Conservation (phyloP, 2,113 vertebrate genomes). For the Festucalex cinctus region DNA sequence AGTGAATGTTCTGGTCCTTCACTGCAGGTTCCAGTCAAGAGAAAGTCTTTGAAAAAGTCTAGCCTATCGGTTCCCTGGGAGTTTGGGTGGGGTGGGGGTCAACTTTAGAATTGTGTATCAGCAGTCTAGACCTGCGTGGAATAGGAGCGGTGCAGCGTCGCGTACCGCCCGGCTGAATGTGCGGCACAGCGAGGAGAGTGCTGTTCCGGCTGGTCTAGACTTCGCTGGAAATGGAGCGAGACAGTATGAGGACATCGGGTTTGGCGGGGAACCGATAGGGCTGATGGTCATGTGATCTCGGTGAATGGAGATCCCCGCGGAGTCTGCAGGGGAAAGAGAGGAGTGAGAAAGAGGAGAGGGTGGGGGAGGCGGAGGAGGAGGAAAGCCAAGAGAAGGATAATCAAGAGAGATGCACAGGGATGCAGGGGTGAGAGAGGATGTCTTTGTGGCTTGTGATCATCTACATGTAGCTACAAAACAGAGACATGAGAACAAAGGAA, state of each 20-base stretch:
- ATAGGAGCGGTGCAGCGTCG: slow-evolving; percentile 61
- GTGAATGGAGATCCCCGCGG: slow-evolving; percentile 72
- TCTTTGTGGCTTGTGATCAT: neutral
- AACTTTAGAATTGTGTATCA: neutral
- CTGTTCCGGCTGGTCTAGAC: slow-evolving; percentile 72
- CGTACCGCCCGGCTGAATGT: slow-evolving; percentile 44
- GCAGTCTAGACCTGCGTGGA: slow-evolving; percentile 71
- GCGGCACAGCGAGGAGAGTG: slow-evolving; percentile 55
- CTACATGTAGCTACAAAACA: slow-evolving; percentile 18
- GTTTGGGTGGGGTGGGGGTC: slow-evolving; percentile 18
- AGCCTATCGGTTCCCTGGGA: slow-evolving; percentile 70
- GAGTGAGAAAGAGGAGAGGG: slow-evolving; percentile 51
- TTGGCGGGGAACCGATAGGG: slow-evolving; percentile 78
- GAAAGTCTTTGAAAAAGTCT: slow-evolving; percentile 43
- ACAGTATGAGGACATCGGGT: slow-evolving; percentile 75
- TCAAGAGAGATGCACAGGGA: slow-evolving; percentile 50
- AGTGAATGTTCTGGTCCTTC: slow-evolving; percentile 3
- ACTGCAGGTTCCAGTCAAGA: slow-evolving; percentile 25
- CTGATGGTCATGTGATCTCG: slow-evolving; percentile 83
- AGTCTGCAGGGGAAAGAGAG: slow-evolving; percentile 73
- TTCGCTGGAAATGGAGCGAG: slow-evolving; percentile 79
- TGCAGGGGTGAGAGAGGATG: slow-evolving; percentile 12
- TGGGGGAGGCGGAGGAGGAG: slow-evolving; percentile 27
- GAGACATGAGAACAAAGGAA: slow-evolving; percentile 45
- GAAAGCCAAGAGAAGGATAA: slow-evolving; percentile 46